Evolutionary conservation across 2,797 vertebrate species (phyloP).

Genomic region (Brachymystax lenok): DNA sequence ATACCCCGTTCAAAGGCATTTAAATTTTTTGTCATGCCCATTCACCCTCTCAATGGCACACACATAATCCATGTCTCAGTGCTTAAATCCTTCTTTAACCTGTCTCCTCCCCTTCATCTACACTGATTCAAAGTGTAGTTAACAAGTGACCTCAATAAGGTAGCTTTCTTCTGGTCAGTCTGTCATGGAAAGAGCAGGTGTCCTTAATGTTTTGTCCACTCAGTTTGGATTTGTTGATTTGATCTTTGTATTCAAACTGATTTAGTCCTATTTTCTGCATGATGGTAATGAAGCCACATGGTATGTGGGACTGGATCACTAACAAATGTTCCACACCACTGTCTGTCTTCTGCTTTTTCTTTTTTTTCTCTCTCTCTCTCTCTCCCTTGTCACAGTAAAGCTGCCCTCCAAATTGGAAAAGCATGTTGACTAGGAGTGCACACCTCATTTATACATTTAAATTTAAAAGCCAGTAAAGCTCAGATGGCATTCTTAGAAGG

Average conservation of each 20-base stretch:
- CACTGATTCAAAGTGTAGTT: too few relatives aligned
- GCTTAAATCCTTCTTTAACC: too few relatives aligned
- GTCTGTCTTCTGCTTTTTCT: constrained; percentile 34
- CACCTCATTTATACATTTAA: constrained; percentile 81
- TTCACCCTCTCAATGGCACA: too few relatives aligned
- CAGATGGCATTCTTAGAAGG: constrained; percentile 67
- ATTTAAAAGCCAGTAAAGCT: constrained; percentile 79
- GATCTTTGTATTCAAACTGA: constrained; percentile 79
- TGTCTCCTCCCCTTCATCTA: too few relatives aligned
- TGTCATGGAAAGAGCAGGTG: too few relatives aligned
- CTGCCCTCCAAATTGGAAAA: constrained; percentile 79
- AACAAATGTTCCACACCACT: constrained; percentile 76
- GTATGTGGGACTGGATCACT: constrained; percentile 77
- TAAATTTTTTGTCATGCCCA: too few relatives aligned
- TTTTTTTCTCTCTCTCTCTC: constrained; percentile 24
- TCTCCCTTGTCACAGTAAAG: constrained; percentile 72
- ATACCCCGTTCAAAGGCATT: too few relatives aligned
- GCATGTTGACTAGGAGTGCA: constrained; percentile 76
- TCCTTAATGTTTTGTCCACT: constrained; percentile 30
- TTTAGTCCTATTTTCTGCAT: constrained; percentile 76
- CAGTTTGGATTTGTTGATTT: constrained; percentile 75
- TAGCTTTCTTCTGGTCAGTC: too few relatives aligned
- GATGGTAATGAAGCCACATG: constrained; percentile 75
- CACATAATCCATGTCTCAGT: too few relatives aligned
- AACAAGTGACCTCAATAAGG: too few relatives aligned